These are phyloP conservation scores for Nesometra sesokonis DNA, from an alignment of 35 echinoderm and acorn worm species.

Conservation along the genomic window DNA sequence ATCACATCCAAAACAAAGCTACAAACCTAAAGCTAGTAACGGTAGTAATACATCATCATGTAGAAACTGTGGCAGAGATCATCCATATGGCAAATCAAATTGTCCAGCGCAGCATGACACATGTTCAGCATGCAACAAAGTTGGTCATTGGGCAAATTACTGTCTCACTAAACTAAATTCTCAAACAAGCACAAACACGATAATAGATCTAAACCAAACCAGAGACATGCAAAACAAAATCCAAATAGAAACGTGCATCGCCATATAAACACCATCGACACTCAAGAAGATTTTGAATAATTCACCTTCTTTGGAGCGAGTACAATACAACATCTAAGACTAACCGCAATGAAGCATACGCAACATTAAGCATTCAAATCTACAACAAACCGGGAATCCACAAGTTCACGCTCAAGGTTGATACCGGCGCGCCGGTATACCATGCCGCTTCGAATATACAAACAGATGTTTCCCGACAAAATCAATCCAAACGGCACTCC, in stretches of 20 bases:
- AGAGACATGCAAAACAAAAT: not conserved
- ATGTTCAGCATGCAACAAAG: not conserved
- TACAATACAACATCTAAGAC: not conserved
- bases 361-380: not conserved
- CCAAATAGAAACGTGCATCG: not conserved
- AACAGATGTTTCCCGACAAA: conserved; percentile 6
- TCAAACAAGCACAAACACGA: not conserved
- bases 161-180: not conserved
- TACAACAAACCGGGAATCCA: not conserved
- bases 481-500: not conserved
- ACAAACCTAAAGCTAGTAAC: not conserved
- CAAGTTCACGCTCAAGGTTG: not conserved
- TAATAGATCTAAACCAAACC: not conserved
- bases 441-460: not conserved
- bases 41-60: not conserved
- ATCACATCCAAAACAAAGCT: too few species aligned
- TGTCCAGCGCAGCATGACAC: conserved; percentile 3
- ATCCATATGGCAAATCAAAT: not conserved
- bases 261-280: too few species aligned
- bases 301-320: not conserved
- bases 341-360: not conserved
- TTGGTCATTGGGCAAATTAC: conserved; percentile 9
- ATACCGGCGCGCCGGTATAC: conserved; percentile 11
- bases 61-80: conserved; percentile 13
- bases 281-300: not conserved